Base-by-base conservation (phyloP, 2,797 vertebrate genomes). In the Epinephelus malabaricus region DNA sequence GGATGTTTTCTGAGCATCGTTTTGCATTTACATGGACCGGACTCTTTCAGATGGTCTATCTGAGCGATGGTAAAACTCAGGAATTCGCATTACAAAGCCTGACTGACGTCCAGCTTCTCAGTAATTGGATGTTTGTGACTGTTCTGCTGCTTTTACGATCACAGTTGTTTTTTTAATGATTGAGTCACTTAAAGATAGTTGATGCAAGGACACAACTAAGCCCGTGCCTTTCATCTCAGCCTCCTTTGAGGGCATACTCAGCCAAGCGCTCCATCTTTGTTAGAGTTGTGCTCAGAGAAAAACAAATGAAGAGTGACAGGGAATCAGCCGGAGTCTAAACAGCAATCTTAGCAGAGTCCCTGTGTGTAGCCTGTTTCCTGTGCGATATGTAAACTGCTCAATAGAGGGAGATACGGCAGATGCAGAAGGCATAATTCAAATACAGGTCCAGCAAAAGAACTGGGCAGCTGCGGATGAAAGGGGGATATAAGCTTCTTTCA, bases 281-380 rank as follows among this genome's bases (percentile, higher is more conserved):
- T 74, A 40, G 56, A 77, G 75, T 54, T 84, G 56, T 86, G 18
- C 69, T 85, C 54, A 66, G 59, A 85, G 54, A 76, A 86, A 86
- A 83, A 73, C 79, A 84, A 91, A 93, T 84, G 69, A 79, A 82
- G 76, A 88, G 83, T 83, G 87, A 87, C 89, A 90, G 73, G 68
- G 55, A 84, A 84, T 85, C 84, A 87, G 86, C 55, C 15, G 82
- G 81, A 88, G 84, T 77, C 83, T 90, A 86, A 89, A 85, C 74
- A 82, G 82, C 23, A 51, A 59, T 86, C 78, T 82, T 75, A 84
- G 80, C 65, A 50, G 65, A 82, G 30, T 81, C 69, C 83, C 76
- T 78, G 40, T 72, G 50, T 79, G 64, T 54, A 51, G 69, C 77
- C 64, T 70, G 66, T 73, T 64, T 70, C 38, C 55, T 60, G 27